These are phyloP conservation scores for Napeogenes inachia DNA, from an alignment of 2,888 invertebrate genomes.

Conservation along the genomic window DNA sequence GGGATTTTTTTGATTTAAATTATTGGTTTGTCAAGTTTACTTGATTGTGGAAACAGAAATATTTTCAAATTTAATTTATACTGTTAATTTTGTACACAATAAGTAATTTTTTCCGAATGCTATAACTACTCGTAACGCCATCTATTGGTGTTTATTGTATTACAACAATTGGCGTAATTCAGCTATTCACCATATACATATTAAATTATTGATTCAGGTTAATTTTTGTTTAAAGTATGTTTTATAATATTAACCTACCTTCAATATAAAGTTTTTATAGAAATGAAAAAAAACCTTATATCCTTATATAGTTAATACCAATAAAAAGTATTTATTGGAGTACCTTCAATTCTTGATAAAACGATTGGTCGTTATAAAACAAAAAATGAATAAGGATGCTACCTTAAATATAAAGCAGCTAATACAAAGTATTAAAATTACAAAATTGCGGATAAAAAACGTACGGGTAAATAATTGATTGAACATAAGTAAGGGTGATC, in stretches of 20 bases:
- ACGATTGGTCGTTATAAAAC: no score
- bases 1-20: conserved; percentile 27
- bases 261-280: no score
- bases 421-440: conserved; percentile 15
- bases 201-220: no score
- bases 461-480: conserved; percentile 44
- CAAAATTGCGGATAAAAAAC: conserved; percentile 22
- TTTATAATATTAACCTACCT: no score
- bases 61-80: background rate
- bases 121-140: background rate
- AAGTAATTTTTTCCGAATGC: background rate
- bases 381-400: no score
- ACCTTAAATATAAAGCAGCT: background rate
- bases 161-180: no score
- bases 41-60: background rate
- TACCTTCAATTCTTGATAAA: no score
- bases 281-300: no score
- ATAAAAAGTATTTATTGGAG: no score
- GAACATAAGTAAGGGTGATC: conserved; percentile 66
- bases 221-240: no score
- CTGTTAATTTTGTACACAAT: background rate
- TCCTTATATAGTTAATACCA: no score
- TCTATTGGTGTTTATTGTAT: background rate
- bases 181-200: no score
- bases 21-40: conserved; percentile 14